phyloP scores from a whole-genome alignment of 1,140 invertebrate genomes.

The Lepidurus couesii region DNA sequence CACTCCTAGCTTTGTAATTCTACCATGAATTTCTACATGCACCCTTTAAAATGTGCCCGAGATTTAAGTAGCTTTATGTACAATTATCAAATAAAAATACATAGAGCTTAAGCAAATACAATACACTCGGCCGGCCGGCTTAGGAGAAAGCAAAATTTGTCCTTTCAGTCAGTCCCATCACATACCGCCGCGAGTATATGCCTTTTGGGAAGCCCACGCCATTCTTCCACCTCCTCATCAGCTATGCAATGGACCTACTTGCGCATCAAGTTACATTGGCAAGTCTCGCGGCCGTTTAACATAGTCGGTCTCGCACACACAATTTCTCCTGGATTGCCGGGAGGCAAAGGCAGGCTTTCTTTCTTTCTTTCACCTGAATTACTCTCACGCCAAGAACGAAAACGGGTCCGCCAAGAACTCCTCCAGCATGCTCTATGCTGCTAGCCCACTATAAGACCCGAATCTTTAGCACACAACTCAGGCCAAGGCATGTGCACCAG shows the following conservation, averaged over 20 bases:
- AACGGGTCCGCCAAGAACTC: not conserved
- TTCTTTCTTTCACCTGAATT: not conserved
- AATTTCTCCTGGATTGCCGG: not conserved
- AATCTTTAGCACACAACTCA: not conserved
- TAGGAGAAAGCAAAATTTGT: too few relatives aligned
- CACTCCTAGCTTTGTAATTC: not conserved
- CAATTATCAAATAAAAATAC: too few relatives aligned
- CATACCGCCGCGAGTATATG: too few relatives aligned
- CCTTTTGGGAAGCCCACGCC: not conserved
- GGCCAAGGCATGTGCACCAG: not conserved
- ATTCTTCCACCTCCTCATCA: not conserved
- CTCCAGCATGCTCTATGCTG: not conserved
- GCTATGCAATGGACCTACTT: not conserved
- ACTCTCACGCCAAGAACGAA: not conserved
- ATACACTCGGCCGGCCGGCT: too few relatives aligned
- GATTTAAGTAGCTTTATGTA: too few relatives aligned
- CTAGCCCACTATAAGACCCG: conserved; percentile 5
- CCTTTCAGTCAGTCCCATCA: too few relatives aligned
- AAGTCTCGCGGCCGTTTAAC: not conserved
- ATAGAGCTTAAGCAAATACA: too few relatives aligned
- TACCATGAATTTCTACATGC: not conserved
- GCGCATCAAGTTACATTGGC: not conserved
- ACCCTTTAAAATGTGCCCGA: not conserved
- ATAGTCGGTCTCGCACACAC: not conserved
- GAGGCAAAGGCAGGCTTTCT: not conserved